phyloP scores from a whole-genome alignment of 2,113 vertebrate genomes.

The Tupaia tana region DNA sequence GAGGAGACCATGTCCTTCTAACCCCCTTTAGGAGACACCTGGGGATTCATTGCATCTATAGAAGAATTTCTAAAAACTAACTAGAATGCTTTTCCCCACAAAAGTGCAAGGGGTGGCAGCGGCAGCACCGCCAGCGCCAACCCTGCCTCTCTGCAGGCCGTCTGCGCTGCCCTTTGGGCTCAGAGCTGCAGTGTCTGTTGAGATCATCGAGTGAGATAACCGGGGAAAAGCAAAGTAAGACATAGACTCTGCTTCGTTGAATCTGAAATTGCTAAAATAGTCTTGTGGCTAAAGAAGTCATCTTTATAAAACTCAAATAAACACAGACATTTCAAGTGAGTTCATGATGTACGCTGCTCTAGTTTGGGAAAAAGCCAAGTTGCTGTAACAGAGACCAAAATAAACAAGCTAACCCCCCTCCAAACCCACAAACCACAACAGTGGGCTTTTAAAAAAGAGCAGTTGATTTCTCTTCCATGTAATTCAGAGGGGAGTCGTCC shows the following conservation, averaged over 20 bases:
- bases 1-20: background rate
- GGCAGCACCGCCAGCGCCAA: background rate
- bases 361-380: background rate
- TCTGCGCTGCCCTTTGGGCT: conserved; percentile 48
- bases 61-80: background rate
- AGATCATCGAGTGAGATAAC: conserved; percentile 9
- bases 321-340: background rate
- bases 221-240: conserved; percentile 48
- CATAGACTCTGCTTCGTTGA: background rate
- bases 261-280: conserved; percentile 23
- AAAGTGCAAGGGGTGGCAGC: background rate
- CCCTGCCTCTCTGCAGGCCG: background rate
- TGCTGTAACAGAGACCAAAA: background rate
- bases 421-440: background rate
- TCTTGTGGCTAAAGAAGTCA: background rate
- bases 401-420: background rate
- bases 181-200: background rate
- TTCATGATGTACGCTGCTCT: background rate
- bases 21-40: background rate
- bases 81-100: background rate
- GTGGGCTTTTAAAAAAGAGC: background rate
- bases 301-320: conserved; percentile 38
- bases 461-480: background rate
- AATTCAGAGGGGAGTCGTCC: background rate
- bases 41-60: background rate